phyloP scores from a whole-genome alignment of 2,797 vertebrate genomes.

The Artibeus lituratus region DNA sequence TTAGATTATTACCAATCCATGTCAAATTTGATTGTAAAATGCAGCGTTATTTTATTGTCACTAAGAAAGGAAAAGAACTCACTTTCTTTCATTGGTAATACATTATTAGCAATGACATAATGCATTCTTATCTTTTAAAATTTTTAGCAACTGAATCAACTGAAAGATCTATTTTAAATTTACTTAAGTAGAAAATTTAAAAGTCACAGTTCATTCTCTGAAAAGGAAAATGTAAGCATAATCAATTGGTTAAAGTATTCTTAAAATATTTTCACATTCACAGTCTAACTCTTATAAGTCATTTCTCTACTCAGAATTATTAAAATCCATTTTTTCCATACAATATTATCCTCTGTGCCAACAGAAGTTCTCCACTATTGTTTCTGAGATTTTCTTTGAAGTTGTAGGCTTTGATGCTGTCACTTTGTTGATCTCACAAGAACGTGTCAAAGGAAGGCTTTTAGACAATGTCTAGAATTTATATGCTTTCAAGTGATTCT shows the following conservation, averaged over 20 bases:
- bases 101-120: neutral
- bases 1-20: neutral
- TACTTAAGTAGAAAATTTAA: slow-evolving; percentile 12
- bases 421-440: neutral
- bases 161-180: slow-evolving; percentile 1
- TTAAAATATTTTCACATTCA: slow-evolving; percentile 9
- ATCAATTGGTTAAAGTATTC: slow-evolving; percentile 6
- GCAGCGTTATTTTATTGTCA: neutral
- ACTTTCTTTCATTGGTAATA: neutral
- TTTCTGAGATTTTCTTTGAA: slow-evolving; percentile 52
- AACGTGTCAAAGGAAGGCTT: slow-evolving; percentile 17
- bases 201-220: neutral
- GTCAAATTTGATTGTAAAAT: neutral
- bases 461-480: slow-evolving; percentile 40
- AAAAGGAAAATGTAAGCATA: slow-evolving; percentile 31
- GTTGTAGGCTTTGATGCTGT: slow-evolving; percentile 12
- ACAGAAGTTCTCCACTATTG: neutral
- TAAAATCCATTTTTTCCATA: neutral
- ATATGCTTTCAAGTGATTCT: slow-evolving; percentile 27
- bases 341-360: neutral
- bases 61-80: neutral
- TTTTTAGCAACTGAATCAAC: neutral
- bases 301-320: slow-evolving; percentile 36
- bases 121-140: neutral
- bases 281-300: neutral